phyloP scores from a whole-genome alignment of 1,140 invertebrate genomes.

The Yoshiicerus persimilis region DNA sequence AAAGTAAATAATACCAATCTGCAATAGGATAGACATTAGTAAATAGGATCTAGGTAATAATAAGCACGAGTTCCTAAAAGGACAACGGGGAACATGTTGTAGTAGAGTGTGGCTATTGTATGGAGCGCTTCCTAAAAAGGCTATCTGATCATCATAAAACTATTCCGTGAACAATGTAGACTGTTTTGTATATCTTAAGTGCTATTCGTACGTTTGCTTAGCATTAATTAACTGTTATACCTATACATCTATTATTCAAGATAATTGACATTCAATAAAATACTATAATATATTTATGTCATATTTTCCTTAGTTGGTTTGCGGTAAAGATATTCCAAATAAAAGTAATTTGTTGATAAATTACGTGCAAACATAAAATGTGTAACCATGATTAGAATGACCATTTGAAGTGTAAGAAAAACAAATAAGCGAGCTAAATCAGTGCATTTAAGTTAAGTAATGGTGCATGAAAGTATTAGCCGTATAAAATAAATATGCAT shows the following conservation, averaged over 20 bases:
- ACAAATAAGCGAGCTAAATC: too few species aligned
- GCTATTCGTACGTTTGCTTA: not conserved
- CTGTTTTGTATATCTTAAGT: not conserved
- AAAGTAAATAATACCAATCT: not conserved
- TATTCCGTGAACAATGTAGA: not conserved
- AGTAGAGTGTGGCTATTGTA: slow-evolving; percentile 27
- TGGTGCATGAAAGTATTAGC: not conserved
- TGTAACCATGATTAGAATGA: too few species aligned
- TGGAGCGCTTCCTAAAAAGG: slow-evolving; percentile 34
- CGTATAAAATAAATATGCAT: not conserved
- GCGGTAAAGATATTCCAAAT: too few species aligned
- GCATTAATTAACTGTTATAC: not conserved
- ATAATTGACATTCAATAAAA: not conserved
- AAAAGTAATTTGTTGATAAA: too few species aligned
- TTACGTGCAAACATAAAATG: too few species aligned
- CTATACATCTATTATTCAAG: not conserved
- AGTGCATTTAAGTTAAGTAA: too few species aligned
- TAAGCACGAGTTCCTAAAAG: slow-evolving; percentile 32
- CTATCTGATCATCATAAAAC: slow-evolving; percentile 28
- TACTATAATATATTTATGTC: too few species aligned
- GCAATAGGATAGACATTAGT: not conserved
- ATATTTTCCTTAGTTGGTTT: too few species aligned
- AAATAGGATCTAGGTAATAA: not conserved
- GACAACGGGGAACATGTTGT: slow-evolving; percentile 37
- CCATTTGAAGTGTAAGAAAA: not conserved